These are phyloP conservation scores for Homarus gammarus DNA, from an alignment of 2,888 invertebrate genomes.

Conservation along the genomic window DNA sequence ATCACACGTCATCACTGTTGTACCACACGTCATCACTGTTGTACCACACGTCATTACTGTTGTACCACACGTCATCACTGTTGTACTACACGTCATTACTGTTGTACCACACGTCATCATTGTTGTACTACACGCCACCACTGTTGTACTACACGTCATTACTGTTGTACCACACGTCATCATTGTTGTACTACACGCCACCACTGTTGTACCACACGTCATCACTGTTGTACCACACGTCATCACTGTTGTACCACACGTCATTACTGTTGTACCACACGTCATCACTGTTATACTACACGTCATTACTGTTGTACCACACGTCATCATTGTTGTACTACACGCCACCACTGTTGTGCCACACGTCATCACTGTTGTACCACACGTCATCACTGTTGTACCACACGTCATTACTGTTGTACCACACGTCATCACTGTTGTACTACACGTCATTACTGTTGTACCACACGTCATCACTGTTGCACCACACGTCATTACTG, in stretches of 20 bases:
- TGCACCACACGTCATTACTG: neutral
- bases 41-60: too few relatives aligned
- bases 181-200: too few relatives aligned
- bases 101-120: too few relatives aligned
- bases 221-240: too few relatives aligned
- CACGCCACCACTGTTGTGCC: neutral
- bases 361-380: neutral
- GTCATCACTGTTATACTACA: neutral
- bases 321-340: neutral
- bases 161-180: too few relatives aligned
- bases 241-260: neutral
- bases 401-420: neutral
- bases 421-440: neutral
- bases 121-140: too few relatives aligned
- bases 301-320: neutral
- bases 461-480: neutral
- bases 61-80: too few relatives aligned
- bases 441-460: neutral
- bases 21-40: too few relatives aligned
- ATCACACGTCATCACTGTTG: too few relatives aligned
- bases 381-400: neutral
- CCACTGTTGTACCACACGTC: too few relatives aligned
- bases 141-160: too few relatives aligned
- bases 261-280: neutral
- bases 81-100: too few relatives aligned